Evolutionary conservation across 2,888 invertebrate genomes (phyloP).

Genomic region (Tricholauxania praeusta): DNA sequence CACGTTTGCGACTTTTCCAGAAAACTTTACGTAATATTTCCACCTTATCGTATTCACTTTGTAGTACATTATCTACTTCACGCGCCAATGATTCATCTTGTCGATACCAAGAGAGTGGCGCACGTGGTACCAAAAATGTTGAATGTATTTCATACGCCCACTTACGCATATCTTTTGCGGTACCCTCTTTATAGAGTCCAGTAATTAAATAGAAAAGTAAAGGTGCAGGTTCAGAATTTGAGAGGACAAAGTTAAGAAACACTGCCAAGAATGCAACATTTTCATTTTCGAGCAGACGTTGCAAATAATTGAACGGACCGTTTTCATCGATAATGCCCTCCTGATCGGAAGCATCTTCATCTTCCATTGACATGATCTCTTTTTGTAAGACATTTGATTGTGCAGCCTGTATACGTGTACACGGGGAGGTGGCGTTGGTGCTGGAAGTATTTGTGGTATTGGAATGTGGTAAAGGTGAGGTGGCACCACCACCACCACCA

Average conservation of each 20-base stretch:
- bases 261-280: conserved; percentile 88
- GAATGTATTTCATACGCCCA: conserved; percentile 99
- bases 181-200: conserved; percentile 88
- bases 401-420: conserved; percentile 61
- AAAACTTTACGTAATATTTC: conserved; percentile 90
- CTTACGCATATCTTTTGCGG: conserved; percentile 90
- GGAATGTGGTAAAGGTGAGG: conserved; percentile 50
- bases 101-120: conserved; percentile 69
- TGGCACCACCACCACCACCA: conserved; percentile 37
- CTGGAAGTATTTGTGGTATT: neutral
- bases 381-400: conserved; percentile 71
- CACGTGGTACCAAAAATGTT: conserved; percentile 91
- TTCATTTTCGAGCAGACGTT: conserved; percentile 84
- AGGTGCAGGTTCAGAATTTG: conserved; percentile 83
- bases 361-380: conserved; percentile 95
- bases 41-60: conserved; percentile 88
- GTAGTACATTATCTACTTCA: conserved; percentile 89
- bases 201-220: conserved; percentile 86
- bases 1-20: conserved; percentile 84
- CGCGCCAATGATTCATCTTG: conserved; percentile 83
- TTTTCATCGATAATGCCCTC: conserved; percentile 84
- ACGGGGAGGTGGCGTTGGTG: conserved; percentile 43
- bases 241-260: conserved; percentile 90
- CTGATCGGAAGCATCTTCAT: conserved; percentile 91
- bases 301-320: conserved; percentile 89